Percentiles rank a stretch among this genome's conserved stretches.
Evolutionary conservation across 2,797 vertebrate species (phyloP).

Genomic region (Anguilla pacifica): DNA sequence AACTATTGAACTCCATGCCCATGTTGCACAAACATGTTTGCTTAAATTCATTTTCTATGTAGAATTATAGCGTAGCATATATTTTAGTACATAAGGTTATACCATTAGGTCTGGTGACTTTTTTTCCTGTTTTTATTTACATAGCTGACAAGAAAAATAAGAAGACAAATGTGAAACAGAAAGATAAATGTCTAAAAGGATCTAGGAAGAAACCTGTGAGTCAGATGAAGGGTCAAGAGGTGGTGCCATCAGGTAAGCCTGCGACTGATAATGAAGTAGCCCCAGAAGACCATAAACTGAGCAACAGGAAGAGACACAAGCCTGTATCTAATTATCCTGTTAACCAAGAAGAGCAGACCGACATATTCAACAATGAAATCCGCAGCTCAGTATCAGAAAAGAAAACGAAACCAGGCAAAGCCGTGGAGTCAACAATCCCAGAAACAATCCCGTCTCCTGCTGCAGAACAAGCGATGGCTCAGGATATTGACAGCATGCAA

Average conservation of each 20-base stretch:
- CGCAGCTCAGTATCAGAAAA: slow-evolving; percentile 45
- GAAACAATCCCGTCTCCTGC: slow-evolving; percentile 7
- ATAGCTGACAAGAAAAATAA: not conserved
- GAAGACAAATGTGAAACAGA: not conserved
- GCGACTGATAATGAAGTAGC: slow-evolving; percentile 32
- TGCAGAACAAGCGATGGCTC: slow-evolving; percentile 28
- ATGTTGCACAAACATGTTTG: too few relatives aligned
- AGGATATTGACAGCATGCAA: slow-evolving; percentile 29
- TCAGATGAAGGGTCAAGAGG: not conserved
- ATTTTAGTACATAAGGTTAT: too few relatives aligned
- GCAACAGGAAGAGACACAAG: slow-evolving; percentile 60
- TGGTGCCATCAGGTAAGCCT: not conserved
- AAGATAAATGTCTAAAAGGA: not conserved
- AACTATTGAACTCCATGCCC: not conserved
- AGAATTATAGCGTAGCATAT: too few relatives aligned
- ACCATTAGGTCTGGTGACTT: not conserved
- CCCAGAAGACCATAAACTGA: slow-evolving; percentile 22
- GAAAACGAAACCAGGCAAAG: slow-evolving; percentile 29
- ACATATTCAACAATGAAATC: not conserved
- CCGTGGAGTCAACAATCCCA: not conserved
- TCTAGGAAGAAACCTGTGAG: not conserved
- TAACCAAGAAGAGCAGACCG: slow-evolving; percentile 18
- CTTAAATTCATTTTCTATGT: too few relatives aligned
- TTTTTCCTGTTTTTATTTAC: not conserved
- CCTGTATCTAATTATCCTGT: slow-evolving; percentile 59